phyloP scores from a whole-genome alignment of 1,140 invertebrate species.

The Gryon sp. region DNA sequence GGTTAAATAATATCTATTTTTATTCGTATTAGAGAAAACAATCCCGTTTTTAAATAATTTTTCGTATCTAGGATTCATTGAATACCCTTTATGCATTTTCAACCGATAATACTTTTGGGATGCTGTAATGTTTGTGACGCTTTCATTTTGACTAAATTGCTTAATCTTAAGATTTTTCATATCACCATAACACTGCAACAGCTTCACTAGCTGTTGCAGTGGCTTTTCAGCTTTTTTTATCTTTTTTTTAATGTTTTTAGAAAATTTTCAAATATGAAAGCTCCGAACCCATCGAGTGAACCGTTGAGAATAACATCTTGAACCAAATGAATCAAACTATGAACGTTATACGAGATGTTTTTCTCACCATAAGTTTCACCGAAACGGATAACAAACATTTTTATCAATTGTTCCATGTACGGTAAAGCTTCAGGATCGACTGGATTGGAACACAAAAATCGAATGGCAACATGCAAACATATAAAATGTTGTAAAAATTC shows the following conservation, averaged over 20 bases:
- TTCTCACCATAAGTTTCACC: constrained; percentile 33
- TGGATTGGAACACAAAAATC: constrained; percentile 10
- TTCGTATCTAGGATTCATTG: background rate
- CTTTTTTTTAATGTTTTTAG: constrained; percentile 13
- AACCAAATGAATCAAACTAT: constrained; percentile 49
- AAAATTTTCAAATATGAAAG: constrained; percentile 47
- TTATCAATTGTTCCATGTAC: constrained; percentile 30
- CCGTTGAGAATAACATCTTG: constrained; percentile 30
- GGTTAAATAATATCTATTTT: background rate
- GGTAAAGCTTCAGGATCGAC: constrained; percentile 2
- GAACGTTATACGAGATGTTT: constrained; percentile 55
- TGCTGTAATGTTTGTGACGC: background rate
- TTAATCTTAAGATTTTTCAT: background rate
- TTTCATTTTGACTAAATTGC: background rate
- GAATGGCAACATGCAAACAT: constrained; percentile 32
- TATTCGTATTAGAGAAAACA: background rate
- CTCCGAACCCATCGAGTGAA: constrained; percentile 31
- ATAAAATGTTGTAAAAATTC: background rate
- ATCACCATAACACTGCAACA: constrained; percentile 6
- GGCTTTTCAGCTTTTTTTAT: constrained; percentile 23
- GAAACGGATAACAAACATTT: constrained; percentile 41
- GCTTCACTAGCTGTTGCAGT: constrained; percentile 33
- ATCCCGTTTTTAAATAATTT: background rate
- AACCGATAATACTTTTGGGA: background rate
- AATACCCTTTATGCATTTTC: background rate